Percentiles rank a stretch among this genome's conserved stretches.
These are phyloP conservation scores for Mobula birostris DNA, from an alignment of 2,113 vertebrate species.

Conservation along the genomic window DNA sequence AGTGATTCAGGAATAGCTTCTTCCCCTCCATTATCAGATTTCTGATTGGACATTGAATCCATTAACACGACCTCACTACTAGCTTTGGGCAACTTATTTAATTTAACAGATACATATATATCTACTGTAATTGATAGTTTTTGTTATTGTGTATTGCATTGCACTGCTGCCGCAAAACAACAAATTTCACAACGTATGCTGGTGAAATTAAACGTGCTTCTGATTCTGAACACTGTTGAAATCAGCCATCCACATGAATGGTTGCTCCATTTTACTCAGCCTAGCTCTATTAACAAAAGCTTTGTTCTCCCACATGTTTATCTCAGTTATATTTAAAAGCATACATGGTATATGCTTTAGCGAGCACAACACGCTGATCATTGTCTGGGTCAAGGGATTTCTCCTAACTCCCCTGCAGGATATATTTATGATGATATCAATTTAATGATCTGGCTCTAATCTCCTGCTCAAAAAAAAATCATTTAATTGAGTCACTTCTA, in stretches of 20 bases:
- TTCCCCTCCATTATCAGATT: no score
- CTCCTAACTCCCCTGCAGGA: neutral
- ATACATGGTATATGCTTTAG: neutral
- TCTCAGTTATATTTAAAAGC: neutral
- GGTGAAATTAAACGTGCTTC: no score
- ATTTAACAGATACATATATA: no score
- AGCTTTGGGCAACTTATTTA: no score
- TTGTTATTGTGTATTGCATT: no score
- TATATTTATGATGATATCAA: neutral
- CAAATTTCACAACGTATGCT: no score
- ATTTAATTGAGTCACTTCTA: neutral
- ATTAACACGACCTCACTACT: no score
- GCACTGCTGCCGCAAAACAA: no score
- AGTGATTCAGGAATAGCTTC: no score
- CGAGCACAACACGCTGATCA: neutral
- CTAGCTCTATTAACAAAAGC: neutral
- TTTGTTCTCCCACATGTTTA: neutral
- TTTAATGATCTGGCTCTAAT: neutral
- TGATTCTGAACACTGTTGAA: no score
- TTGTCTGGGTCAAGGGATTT: neutral
- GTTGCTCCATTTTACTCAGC: neutral
- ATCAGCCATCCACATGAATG: neutral
- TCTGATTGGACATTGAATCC: no score
- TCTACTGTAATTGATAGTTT: no score
- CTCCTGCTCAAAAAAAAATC: neutral